Base-by-base conservation (phyloP, 2,888 invertebrate genomes). In the Phasia obesa region DNA sequence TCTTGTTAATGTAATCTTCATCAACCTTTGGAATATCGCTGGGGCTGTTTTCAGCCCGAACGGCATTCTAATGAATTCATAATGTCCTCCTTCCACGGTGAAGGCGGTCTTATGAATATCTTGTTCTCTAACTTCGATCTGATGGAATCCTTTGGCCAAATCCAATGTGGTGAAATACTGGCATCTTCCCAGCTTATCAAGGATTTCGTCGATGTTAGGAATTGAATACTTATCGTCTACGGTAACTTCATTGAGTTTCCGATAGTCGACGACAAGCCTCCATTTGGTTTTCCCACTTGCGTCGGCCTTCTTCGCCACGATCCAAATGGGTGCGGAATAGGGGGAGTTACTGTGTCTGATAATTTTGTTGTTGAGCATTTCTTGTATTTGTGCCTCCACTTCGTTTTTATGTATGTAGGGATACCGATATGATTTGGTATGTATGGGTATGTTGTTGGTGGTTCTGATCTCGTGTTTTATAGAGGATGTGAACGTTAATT, bases 91-190 rank as follows among this genome's bases (percentile, higher is more conserved):
- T 4, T 84, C 49, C 0, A 81, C 77, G 1, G 81, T 75, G 57
- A 87, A 87, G 9, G 85, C 86, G 3, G 85, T 86, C 62, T 86
- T 87, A 5, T 44, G 62, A 7, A 80, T 76, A 47, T 86, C 85
- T 5, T 19, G 9, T 85, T 19, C 84, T n/a, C n/a, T n/a, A n/a
- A 89, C 86, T 21, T 86, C 84, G 1, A 90, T 84, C 59, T 81
- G 79, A 49, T 84, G 81, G 47, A 84, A 84, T 13, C 74, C 81
- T 42, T 85, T 74, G 4, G 70, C 77, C 27, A 84, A 57, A 42
- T 84, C 84, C n/a, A 85, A 31, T n/a, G 77, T 75, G 19, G 70
- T 47, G 53, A 85, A 85, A 42, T 82, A 84, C 17, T 69, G 35
- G 35, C 77, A 76, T 27, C 57, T 69, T n/a, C 81, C 77, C 27